These are phyloP conservation scores for Chouioia cunea DNA, from an alignment of 2,888 invertebrate species.

Conservation along the genomic window DNA sequence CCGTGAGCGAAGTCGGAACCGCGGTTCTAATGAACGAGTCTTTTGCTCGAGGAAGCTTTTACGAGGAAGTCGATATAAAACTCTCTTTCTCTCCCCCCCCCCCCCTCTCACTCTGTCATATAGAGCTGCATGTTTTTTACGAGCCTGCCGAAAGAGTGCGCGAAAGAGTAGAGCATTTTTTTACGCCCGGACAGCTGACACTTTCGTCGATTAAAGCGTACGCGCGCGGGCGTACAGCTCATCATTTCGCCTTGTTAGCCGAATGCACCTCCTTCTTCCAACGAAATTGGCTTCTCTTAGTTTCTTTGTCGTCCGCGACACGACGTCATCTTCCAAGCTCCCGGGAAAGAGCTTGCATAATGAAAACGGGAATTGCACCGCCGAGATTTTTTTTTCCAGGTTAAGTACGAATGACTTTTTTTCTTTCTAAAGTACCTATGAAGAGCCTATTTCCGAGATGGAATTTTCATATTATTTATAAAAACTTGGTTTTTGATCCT, in stretches of 20 bases:
- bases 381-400: too few relatives aligned
- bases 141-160: slow-evolving; percentile 4
- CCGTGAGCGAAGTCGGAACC: slow-evolving; percentile 49
- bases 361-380: too few relatives aligned
- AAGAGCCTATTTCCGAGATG: too few relatives aligned
- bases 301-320: not conserved
- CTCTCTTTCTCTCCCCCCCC: slow-evolving; percentile 1
- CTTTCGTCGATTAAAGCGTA: slow-evolving; percentile 40
- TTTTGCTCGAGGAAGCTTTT: slow-evolving; percentile 12
- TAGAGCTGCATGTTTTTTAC: slow-evolving; percentile 27
- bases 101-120: slow-evolving; percentile 33
- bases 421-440: too few relatives aligned
- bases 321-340: too few relatives aligned
- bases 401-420: too few relatives aligned
- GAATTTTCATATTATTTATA: too few relatives aligned
- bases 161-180: slow-evolving; percentile 13
- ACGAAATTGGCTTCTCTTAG: slow-evolving; percentile 15
- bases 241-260: slow-evolving; percentile 38
- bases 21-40: slow-evolving; percentile 55
- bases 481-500: too few relatives aligned
- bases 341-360: too few relatives aligned
- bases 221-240: not conserved
- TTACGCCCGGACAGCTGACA: slow-evolving; percentile 31
- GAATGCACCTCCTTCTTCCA: slow-evolving; percentile 12
- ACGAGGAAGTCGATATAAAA: too few relatives aligned